phyloP scores from a whole-genome alignment of 2,797 vertebrate species.

The Sebastes matsubarae region DNA sequence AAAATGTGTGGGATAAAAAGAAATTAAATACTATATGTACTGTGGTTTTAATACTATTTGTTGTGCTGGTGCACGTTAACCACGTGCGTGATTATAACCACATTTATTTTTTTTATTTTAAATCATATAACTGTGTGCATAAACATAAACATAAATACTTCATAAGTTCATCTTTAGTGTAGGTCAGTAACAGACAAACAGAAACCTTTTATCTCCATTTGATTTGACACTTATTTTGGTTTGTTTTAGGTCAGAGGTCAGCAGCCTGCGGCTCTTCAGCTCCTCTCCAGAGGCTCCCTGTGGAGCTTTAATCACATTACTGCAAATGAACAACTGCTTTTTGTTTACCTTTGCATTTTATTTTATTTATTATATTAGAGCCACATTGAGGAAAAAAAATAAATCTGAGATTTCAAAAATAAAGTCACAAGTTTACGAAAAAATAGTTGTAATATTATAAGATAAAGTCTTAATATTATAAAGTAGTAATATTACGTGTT shows the following conservation, averaged over 20 bases:
- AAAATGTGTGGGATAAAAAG: slow-evolving; percentile 31
- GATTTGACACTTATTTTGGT: background rate
- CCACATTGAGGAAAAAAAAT: too few species aligned
- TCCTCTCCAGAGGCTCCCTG: too few species aligned
- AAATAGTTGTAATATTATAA: too few species aligned
- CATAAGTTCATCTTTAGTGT: slow-evolving; percentile 1
- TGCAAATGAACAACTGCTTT: fast-evolving
- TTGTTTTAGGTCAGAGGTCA: too few species aligned
- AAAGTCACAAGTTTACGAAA: too few species aligned
- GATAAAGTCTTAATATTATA: too few species aligned
- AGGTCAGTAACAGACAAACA: background rate
- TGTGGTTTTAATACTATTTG: slow-evolving; percentile 56
- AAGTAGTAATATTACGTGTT: too few species aligned
- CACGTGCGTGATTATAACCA: slow-evolving; percentile 51
- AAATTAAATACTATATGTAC: slow-evolving; percentile 67
- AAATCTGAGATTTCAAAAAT: too few species aligned
- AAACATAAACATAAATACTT: slow-evolving; percentile 57
- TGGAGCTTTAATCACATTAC: too few species aligned
- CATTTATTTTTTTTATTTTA: background rate
- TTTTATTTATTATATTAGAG: too few species aligned
- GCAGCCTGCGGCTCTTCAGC: too few species aligned
- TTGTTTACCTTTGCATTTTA: too few species aligned
- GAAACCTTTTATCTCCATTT: background rate
- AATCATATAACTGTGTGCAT: slow-evolving; percentile 50
- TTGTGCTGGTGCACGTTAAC: slow-evolving; percentile 56